Evolutionary conservation across 2,888 invertebrate species (phyloP).

Genomic region (Tipula lateralis): DNA sequence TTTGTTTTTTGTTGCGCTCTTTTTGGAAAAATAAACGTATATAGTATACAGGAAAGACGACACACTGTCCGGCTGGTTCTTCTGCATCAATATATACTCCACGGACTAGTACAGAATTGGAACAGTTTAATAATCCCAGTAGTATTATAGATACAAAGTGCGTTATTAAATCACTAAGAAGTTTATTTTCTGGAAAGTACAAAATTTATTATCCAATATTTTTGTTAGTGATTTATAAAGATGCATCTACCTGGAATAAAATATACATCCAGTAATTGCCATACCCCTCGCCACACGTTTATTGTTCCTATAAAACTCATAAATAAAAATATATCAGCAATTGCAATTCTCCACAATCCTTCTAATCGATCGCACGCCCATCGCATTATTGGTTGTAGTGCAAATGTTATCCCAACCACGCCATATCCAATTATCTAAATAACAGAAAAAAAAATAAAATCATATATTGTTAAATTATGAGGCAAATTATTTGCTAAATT

Average conservation of each 20-base stretch:
- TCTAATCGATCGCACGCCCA: slow-evolving; percentile 63
- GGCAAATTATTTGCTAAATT: neutral
- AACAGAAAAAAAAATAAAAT: slow-evolving; percentile 2
- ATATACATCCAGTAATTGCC: slow-evolving; percentile 74
- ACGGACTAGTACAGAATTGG: slow-evolving; percentile 79
- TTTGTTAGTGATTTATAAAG: neutral
- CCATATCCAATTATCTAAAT: slow-evolving; percentile 61
- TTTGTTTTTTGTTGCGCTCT: slow-evolving; percentile 59
- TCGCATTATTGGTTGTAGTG: slow-evolving; percentile 67
- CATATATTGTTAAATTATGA: neutral
- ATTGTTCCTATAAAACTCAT: slow-evolving; percentile 75
- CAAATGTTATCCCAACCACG: slow-evolving; percentile 66
- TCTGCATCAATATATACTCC: slow-evolving; percentile 87
- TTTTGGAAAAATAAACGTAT: slow-evolving; percentile 70
- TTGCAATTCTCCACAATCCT: slow-evolving; percentile 62
- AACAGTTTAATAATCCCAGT: slow-evolving; percentile 74
- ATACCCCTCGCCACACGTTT: slow-evolving; percentile 84
- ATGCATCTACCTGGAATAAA: slow-evolving; percentile 59
- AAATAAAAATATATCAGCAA: slow-evolving; percentile 72
- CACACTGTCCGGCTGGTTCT: slow-evolving; percentile 75
- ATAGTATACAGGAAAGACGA: slow-evolving; percentile 79
- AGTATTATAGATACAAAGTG: slow-evolving; percentile 68
- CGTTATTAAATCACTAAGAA: slow-evolving; percentile 75
- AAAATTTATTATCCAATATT: neutral
- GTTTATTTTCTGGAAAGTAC: slow-evolving; percentile 57